Conservation (phyloP, 1,140 invertebrate genomes). For the Aradophagus sp. region DNA sequence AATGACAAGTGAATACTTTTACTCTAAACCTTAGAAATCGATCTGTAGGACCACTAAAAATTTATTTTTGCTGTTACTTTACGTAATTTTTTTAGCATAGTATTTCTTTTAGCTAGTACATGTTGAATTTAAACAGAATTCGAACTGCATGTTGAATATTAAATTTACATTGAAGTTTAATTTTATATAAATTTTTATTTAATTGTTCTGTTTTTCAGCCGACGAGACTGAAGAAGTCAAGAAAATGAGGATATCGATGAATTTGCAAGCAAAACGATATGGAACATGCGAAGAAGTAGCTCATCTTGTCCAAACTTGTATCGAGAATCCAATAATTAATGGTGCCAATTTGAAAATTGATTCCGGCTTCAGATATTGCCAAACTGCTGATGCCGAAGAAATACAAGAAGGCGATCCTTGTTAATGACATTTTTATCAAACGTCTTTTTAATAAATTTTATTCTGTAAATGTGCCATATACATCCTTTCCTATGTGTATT, state of each 20-base stretch:
- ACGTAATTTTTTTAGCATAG: too few relatives aligned
- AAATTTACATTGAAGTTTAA: not conserved
- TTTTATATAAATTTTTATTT: not conserved
- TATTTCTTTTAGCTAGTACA: too few relatives aligned
- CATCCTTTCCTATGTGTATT: not conserved
- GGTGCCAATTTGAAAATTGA: conserved; percentile 47
- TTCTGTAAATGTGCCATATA: not conserved
- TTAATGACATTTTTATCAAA: not conserved
- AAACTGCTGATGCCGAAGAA: conserved; percentile 21
- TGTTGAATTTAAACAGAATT: too few relatives aligned
- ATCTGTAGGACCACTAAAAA: too few relatives aligned
- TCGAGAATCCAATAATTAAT: conserved; percentile 59
- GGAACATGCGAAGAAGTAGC: conserved; percentile 29
- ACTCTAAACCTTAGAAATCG: not conserved
- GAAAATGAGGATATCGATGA: conserved; percentile 12
- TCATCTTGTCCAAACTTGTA: conserved; percentile 29
- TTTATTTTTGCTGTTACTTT: not conserved
- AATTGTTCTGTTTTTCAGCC: not conserved
- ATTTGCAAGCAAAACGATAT: conserved; percentile 24
- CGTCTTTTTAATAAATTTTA: not conserved
- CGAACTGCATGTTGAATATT: too few relatives aligned
- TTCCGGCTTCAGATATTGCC: conserved; percentile 40
- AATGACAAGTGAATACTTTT: conserved; percentile 41
- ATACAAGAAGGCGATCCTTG: not conserved
- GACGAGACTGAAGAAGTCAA: conserved; percentile 1